Evolutionary conservation across 1,140 invertebrate species (phyloP).

Genomic region (Rhizoglyphus robini): DNA sequence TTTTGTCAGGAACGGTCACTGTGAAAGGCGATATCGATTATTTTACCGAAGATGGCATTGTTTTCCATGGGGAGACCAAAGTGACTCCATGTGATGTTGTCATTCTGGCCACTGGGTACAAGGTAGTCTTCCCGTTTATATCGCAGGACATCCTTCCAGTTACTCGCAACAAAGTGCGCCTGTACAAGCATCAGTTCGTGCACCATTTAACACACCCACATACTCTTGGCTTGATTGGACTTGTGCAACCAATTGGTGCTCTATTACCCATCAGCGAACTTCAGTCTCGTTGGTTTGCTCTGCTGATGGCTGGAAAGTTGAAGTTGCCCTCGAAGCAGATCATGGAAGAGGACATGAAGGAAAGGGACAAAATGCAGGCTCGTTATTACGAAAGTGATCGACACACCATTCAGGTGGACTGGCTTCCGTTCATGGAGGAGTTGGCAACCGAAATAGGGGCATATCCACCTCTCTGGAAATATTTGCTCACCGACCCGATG

Average conservation of each 20-base stretch:
- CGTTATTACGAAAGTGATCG: slow-evolving; percentile 31
- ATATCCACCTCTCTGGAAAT: slow-evolving; percentile 31
- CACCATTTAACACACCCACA: slow-evolving; percentile 28
- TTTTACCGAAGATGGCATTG: slow-evolving; percentile 31
- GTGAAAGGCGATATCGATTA: slow-evolving; percentile 34
- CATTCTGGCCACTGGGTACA: slow-evolving; percentile 36
- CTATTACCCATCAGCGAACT: slow-evolving; percentile 41
- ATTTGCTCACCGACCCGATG: slow-evolving; percentile 31
- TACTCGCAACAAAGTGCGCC: slow-evolving; percentile 34
- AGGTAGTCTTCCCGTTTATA: slow-evolving; percentile 34
- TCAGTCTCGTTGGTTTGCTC: slow-evolving; percentile 36
- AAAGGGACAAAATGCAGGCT: slow-evolving; percentile 29
- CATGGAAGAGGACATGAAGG: slow-evolving; percentile 34
- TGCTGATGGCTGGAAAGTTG: slow-evolving; percentile 15
- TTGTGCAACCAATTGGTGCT: slow-evolving; percentile 39
- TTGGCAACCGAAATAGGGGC: slow-evolving; percentile 32
- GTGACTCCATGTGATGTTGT: slow-evolving; percentile 30
- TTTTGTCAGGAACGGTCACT: slow-evolving; percentile 36
- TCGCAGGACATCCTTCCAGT: slow-evolving; percentile 24
- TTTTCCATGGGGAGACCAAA: slow-evolving; percentile 30
- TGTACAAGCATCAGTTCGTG: slow-evolving; percentile 40
- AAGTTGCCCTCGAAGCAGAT: slow-evolving; percentile 26
- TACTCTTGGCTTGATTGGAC: slow-evolving; percentile 39
- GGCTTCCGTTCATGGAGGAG: slow-evolving; percentile 33
- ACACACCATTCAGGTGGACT: slow-evolving; percentile 38